phyloP scores from a whole-genome alignment of 1,140 invertebrate genomes.

The Nasonia vitripennis region DNA sequence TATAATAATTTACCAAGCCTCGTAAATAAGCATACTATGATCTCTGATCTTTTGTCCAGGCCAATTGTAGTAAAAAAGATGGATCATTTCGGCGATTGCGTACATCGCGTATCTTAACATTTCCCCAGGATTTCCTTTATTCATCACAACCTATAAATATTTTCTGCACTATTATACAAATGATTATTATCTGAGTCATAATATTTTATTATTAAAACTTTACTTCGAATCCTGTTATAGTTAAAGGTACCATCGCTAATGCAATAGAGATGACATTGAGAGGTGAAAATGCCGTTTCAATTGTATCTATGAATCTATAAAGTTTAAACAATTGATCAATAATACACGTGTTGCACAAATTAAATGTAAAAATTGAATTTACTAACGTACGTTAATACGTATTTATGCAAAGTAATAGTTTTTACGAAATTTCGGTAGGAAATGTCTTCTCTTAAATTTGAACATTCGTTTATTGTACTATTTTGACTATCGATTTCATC shows the following conservation, averaged over 20 bases:
- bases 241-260: constrained; percentile 19
- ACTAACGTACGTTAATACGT: constrained; percentile 36
- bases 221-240: constrained; percentile 25
- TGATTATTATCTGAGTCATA: background rate
- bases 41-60: constrained; percentile 33
- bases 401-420: constrained; percentile 14
- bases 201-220: background rate
- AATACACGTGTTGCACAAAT: too few species aligned
- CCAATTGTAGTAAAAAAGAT: constrained; percentile 45
- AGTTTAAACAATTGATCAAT: background rate
- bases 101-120: constrained; percentile 23
- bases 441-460: background rate
- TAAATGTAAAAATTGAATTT: background rate
- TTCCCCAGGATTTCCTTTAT: constrained; percentile 18
- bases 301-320: constrained; percentile 16
- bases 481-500: background rate
- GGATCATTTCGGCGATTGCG: constrained; percentile 14
- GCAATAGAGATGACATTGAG: constrained; percentile 22
- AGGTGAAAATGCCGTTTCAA: constrained; percentile 17
- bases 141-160: background rate
- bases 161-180: background rate
- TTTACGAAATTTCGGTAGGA: background rate
- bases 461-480: background rate
- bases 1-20: constrained; percentile 26
- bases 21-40: constrained; percentile 25